Conservation (phyloP, 2,888 invertebrate species). For the Meteorus cinctellus region DNA sequence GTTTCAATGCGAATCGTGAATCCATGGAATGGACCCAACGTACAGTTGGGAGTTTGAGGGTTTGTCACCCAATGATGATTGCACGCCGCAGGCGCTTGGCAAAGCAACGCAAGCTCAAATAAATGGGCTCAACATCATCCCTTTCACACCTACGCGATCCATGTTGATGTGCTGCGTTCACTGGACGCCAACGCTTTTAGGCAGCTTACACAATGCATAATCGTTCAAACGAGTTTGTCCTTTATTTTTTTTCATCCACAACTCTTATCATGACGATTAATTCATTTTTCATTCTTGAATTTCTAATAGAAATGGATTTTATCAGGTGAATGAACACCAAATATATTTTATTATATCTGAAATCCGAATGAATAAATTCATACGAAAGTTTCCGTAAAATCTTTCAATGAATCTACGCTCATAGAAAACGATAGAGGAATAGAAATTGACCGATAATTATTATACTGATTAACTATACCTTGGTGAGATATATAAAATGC, state of each 20-base stretch:
- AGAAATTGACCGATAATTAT: too few relatives aligned
- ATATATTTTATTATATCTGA: too few relatives aligned
- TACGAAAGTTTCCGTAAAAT: too few relatives aligned
- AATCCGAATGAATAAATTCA: too few relatives aligned
- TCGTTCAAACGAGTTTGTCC: neutral
- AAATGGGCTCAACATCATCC: conserved; percentile 37
- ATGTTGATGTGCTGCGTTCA: neutral
- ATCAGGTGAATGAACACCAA: too few relatives aligned
- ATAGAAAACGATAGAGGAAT: too few relatives aligned
- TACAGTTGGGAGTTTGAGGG: conserved; percentile 46
- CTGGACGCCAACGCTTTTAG: conserved; percentile 45
- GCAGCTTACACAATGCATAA: conserved; percentile 46
- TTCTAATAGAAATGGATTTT: too few relatives aligned
- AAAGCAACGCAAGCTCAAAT: conserved; percentile 50
- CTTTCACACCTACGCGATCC: conserved; percentile 23
- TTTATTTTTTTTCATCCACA: neutral
- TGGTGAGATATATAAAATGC: too few relatives aligned
- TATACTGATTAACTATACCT: too few relatives aligned
- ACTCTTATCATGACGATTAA: neutral
- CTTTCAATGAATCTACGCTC: too few relatives aligned
- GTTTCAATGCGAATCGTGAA: conserved; percentile 55
- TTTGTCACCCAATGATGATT: conserved; percentile 64
- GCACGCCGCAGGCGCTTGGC: conserved; percentile 61
- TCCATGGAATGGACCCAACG: conserved; percentile 51
- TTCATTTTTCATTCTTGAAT: neutral